phyloP scores from a whole-genome alignment of 2,797 vertebrate genomes.

The Notoglanidium macrostoma region DNA sequence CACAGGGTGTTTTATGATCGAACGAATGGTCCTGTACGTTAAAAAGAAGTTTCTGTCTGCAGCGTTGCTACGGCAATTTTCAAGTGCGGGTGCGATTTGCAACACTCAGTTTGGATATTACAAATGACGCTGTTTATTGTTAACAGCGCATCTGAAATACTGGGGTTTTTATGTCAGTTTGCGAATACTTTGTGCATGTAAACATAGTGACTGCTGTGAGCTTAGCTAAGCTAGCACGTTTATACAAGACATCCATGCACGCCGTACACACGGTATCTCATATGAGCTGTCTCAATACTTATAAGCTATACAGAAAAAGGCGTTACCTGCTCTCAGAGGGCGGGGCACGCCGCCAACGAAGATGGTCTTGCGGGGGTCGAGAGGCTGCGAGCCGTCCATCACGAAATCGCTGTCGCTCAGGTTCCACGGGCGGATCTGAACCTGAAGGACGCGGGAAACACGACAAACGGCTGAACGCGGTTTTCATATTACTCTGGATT shows the following conservation, averaged over 20 bases:
- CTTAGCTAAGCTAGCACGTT: not conserved
- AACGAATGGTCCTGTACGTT: not conserved
- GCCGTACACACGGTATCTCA: not conserved
- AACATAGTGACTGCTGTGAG: not conserved
- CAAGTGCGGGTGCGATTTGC: too few relatives aligned
- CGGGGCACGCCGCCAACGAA: slow-evolving; percentile 98
- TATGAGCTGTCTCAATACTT: not conserved
- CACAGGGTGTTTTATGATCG: not conserved
- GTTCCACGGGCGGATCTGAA: slow-evolving; percentile 99
- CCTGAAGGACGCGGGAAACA: slow-evolving; percentile 69
- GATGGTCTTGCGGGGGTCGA: slow-evolving; percentile 99
- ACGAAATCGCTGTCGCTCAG: slow-evolving; percentile 98
- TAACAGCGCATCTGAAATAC: too few relatives aligned
- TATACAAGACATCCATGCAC: not conserved
- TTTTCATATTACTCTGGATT: not conserved
- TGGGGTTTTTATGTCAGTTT: too few relatives aligned
- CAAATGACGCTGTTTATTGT: too few relatives aligned
- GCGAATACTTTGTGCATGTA: too few relatives aligned
- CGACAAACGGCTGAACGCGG: not conserved
- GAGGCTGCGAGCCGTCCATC: slow-evolving; percentile 97
- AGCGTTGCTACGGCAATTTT: not conserved
- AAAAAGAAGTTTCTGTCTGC: not conserved
- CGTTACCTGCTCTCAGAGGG: slow-evolving; percentile 89
- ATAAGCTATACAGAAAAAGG: not conserved
- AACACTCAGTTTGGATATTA: too few relatives aligned